A percentile compares a stretch with the other conserved stretches of the same genome.
These are phyloP conservation scores for Xiphophorus couchianus DNA, from an alignment of 2,113 vertebrate species.

Conservation along the genomic window DNA sequence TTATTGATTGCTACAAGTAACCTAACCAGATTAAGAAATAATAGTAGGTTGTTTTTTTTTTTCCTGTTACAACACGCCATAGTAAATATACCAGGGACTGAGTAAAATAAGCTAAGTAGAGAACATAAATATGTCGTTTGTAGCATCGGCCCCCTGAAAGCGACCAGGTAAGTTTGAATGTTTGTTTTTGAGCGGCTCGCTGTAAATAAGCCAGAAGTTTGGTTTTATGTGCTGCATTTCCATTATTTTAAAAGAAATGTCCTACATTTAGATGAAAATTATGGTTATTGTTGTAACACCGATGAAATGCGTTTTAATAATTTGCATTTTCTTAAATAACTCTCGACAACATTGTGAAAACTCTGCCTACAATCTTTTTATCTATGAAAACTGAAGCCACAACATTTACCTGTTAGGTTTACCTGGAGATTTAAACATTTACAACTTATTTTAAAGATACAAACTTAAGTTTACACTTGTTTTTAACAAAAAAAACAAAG, in stretches of 20 bases:
- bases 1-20: not conserved
- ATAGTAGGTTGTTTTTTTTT: not conserved
- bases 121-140: conserved; percentile 25
- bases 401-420: not conserved
- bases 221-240: conserved; percentile 7
- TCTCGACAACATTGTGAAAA: not conserved
- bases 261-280: not conserved
- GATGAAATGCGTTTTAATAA: not conserved
- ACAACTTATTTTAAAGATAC: conserved; percentile 5
- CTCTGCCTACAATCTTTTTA: not conserved
- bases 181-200: not conserved
- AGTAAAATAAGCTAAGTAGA: conserved; percentile 63
- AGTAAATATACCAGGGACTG: conserved; percentile 36
- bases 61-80: conserved; percentile 12
- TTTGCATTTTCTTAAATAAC: not conserved
- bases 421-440: conserved; percentile 10
- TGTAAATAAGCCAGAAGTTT: conserved; percentile 1
- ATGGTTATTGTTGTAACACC: not conserved
- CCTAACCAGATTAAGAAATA: not conserved
- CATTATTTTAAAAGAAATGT: not conserved
- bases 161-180: conserved; percentile 2
- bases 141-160: conserved; percentile 28
- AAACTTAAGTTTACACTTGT: conserved; percentile 48
- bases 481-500: not conserved
- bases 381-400: not conserved